A percentile compares a stretch with the other conserved stretches of the same genome.
These are phyloP conservation scores for Calephelis nemesis DNA, from an alignment of 1,140 invertebrate species.

Conservation along the genomic window DNA sequence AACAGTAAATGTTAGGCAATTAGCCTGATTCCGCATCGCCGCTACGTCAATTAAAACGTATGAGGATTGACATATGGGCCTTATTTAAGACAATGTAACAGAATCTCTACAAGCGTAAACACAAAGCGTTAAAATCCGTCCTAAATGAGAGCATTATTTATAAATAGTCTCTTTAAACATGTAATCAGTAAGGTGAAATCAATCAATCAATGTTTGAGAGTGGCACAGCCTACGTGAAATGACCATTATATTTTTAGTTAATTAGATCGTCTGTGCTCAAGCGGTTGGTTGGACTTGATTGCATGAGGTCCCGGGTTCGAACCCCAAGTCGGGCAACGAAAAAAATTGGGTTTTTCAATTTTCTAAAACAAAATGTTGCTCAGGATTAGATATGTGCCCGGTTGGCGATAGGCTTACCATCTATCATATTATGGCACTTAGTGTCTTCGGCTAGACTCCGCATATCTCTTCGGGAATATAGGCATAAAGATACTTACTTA, in stretches of 20 bases:
- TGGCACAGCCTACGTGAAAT: not conserved
- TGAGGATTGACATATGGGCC: slow-evolving; percentile 58
- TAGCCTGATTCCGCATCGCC: slow-evolving; percentile 42
- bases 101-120: slow-evolving; percentile 39
- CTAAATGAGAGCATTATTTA: slow-evolving; percentile 15
- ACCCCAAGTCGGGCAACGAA: too few relatives aligned
- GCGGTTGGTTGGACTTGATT: too few relatives aligned
- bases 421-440: too few relatives aligned
- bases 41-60: slow-evolving; percentile 52
- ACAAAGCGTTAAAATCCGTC: slow-evolving; percentile 19
- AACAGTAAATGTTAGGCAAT: slow-evolving; percentile 39
- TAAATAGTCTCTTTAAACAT: slow-evolving; percentile 16
- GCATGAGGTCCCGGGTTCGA: too few relatives aligned
- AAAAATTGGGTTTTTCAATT: too few relatives aligned
- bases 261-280: too few relatives aligned
- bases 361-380: too few relatives aligned
- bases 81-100: slow-evolving; percentile 45
- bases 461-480: too few relatives aligned
- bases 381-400: too few relatives aligned
- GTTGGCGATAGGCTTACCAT: too few relatives aligned
- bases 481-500: too few relatives aligned
- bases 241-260: not conserved
- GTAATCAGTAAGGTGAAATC: slow-evolving; percentile 3
- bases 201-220: slow-evolving; percentile 9
- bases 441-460: too few relatives aligned